Evolutionary conservation across 23 tunicate genomes (phyloP), one percentile per base, ranked within the genome.

Genomic region (Diplosoma virens): DNA sequence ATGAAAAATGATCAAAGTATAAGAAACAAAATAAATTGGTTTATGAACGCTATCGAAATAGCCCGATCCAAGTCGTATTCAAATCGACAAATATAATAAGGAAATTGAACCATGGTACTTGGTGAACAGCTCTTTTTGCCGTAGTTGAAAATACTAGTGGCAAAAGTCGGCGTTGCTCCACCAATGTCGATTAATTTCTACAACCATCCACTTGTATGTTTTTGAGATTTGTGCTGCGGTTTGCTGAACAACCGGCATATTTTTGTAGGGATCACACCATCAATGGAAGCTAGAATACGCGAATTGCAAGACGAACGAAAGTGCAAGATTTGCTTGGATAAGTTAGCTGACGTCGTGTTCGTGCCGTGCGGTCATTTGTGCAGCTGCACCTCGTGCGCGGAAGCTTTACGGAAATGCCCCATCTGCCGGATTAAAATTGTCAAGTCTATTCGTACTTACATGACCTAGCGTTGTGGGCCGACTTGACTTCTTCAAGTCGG

Each of bases 301-400:
- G 75, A 78, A 71, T 54, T 84, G 25, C 83, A 84, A 73, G 87
- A 83, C n/a, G 96, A 89, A 47, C 52, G 89, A 58, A 68, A 68
- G 33, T 90, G 97, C 72, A 90, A 90, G 50, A 81, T 90, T 0
- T 90, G 97, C 29, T 50, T 90, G 45, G 77, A 63, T 37, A 85
- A 80, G 47, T 74, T 73, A 6, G 97, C 97, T 2, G 89, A 80
- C 66, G 84, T 90, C 47, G 97, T 90, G 1, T 84, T 90, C 30
- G 80, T 90, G 1, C 97, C 97, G 0, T 90, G 97, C 33, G 84
- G 81, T 0, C 97, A 90, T 55, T 34, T 90, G 79, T 74, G 77
- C 47, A 64, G 97, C 32, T 90, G 97, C 37, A 73, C 67, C 30
- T 46, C 52, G 2, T 90, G 97, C 45, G 90, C 91, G 20, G 66